Conservation (phyloP, 1,140 invertebrate species). For the Leguminivora glycinivorella region DNA sequence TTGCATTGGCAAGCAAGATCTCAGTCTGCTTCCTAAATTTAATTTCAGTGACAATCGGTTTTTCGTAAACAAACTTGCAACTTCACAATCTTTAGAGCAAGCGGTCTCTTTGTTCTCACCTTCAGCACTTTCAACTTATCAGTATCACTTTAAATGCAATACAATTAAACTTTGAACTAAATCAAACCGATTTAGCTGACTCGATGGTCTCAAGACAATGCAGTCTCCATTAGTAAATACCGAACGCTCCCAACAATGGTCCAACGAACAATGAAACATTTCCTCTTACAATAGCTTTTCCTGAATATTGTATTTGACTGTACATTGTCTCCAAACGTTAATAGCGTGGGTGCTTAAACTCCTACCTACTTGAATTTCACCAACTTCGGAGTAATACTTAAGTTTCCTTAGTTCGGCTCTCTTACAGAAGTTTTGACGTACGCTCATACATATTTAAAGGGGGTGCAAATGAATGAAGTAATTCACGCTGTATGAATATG, state of each 20-base stretch:
- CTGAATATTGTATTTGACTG: conserved; percentile 73
- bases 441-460: conserved; percentile 61
- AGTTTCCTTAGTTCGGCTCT: conserved; percentile 45
- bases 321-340: conserved; percentile 58
- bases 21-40: neutral
- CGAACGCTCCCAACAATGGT: conserved; percentile 60
- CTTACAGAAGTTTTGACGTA: conserved; percentile 50
- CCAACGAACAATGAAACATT: conserved; percentile 68
- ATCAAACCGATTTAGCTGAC: conserved; percentile 51
- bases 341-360: conserved; percentile 57
- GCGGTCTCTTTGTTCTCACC: neutral
- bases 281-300: conserved; percentile 70
- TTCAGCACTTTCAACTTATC: neutral
- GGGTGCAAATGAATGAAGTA: conserved; percentile 31
- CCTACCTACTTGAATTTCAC: conserved; percentile 51
- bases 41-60: neutral
- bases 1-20: too few species aligned
- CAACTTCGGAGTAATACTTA: conserved; percentile 58
- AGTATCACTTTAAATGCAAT: conserved; percentile 19
- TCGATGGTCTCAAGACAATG: conserved; percentile 62
- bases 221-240: conserved; percentile 69
- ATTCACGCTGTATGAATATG: conserved; percentile 31
- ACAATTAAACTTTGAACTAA: conserved; percentile 22
- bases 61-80: neutral
- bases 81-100: neutral